phyloP scores from a whole-genome alignment of 2,113 vertebrate genomes.

The Silurus meridionalis region DNA sequence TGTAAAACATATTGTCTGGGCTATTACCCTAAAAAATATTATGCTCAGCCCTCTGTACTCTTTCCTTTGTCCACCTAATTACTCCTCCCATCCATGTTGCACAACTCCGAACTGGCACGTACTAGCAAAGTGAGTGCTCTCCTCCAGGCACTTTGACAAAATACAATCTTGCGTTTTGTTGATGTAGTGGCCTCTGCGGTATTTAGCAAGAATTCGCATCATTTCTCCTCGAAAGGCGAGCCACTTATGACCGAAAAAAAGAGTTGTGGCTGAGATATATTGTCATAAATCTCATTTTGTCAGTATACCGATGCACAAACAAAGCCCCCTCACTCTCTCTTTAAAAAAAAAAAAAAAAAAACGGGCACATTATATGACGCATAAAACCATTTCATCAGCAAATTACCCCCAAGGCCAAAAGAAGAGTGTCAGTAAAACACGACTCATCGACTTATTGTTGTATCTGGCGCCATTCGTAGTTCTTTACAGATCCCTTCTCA shows the following conservation, averaged over 20 bases:
- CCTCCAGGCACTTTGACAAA: constrained; percentile 38
- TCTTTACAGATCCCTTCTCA: constrained; percentile 13
- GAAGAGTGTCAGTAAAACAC: constrained; percentile 11
- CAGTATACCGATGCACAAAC: constrained; percentile 2
- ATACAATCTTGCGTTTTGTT: constrained; percentile 37
- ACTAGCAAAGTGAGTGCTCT: neutral
- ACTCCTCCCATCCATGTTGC: constrained; percentile 26
- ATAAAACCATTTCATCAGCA: constrained; percentile 38
- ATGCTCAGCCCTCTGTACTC: constrained; percentile 1
- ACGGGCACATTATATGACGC: constrained; percentile 14
- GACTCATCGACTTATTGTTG: constrained; percentile 33
- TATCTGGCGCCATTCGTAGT: neutral
- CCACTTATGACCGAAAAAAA: constrained; percentile 27
- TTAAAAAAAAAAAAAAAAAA: neutral
- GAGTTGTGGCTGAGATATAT: constrained; percentile 28
- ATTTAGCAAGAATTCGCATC: constrained; percentile 34
- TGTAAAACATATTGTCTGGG: constrained; percentile 45
- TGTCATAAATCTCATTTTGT: constrained; percentile 33
- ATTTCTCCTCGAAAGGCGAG: constrained; percentile 27
- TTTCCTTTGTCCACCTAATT: constrained; percentile 40
- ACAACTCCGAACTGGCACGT: neutral
- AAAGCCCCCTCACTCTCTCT: too few relatives aligned
- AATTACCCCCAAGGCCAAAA: constrained; percentile 14
- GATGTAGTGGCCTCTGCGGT: constrained; percentile 27
- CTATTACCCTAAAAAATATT: constrained; percentile 47